Evolutionary conservation across 2,888 invertebrate genomes (phyloP).

Genomic region (Podotricha telesiphe): DNA sequence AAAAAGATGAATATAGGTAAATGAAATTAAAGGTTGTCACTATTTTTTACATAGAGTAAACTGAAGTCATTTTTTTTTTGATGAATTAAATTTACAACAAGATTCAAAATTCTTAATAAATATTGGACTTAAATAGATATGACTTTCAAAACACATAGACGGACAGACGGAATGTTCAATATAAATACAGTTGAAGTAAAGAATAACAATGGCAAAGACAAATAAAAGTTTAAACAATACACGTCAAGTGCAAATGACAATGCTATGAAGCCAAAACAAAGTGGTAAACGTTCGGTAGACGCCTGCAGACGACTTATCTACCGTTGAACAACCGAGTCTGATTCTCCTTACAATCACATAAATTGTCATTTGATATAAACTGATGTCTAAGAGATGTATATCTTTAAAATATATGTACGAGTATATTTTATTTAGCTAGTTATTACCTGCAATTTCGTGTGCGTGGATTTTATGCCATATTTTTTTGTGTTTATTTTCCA

Average conservation of each 20-base stretch:
- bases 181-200: constrained; percentile 21
- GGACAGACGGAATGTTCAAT: constrained; percentile 10
- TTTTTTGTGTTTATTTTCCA: too few species aligned
- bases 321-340: constrained; percentile 8
- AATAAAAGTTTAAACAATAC: constrained; percentile 39
- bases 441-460: too few species aligned
- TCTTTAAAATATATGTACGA: background rate
- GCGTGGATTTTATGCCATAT: too few species aligned
- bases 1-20: too few species aligned
- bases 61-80: too few species aligned
- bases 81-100: too few species aligned
- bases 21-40: too few species aligned
- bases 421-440: too few species aligned
- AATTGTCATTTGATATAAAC: constrained; percentile 1
- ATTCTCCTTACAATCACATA: background rate
- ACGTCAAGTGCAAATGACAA: constrained; percentile 34
- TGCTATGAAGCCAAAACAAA: constrained; percentile 18
- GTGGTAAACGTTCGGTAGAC: constrained; percentile 7
- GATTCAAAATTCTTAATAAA: too few species aligned
- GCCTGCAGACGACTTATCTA: constrained; percentile 23
- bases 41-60: too few species aligned
- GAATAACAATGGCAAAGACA: constrained; percentile 32
- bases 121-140: too few species aligned
- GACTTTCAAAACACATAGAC: background rate
- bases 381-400: constrained; percentile 6